These are phyloP conservation scores for Parasteatoda lunata DNA, from an alignment of 2,888 invertebrate species.

Conservation along the genomic window DNA sequence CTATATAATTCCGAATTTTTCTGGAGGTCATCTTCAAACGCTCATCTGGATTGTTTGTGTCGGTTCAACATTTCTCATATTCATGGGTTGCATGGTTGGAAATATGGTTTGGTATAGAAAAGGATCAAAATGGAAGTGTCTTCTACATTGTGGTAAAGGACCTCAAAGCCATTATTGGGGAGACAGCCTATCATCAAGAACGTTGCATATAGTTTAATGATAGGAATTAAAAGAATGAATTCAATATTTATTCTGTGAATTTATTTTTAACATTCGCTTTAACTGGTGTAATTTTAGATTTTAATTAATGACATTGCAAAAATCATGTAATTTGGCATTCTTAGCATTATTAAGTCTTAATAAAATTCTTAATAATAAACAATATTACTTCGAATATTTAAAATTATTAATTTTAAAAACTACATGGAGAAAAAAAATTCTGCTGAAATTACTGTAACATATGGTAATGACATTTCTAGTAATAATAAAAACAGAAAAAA, in stretches of 20 bases:
- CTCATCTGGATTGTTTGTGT: constrained; percentile 44
- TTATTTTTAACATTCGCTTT: no score
- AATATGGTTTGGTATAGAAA: constrained; percentile 62
- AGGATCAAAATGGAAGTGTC: constrained; percentile 50
- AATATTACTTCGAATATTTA: no score
- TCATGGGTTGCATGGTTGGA: constrained; percentile 58
- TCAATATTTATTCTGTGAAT: no score
- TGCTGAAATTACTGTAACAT: not conserved
- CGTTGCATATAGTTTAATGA: constrained; percentile 40
- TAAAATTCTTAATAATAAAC: no score
- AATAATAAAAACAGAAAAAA: not conserved
- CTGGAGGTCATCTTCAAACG: constrained; percentile 36
- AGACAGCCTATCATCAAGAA: constrained; percentile 40
- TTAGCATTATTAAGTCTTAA: no score
- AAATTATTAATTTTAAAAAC: not conserved
- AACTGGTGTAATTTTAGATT: no score
- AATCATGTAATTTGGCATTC: no score
- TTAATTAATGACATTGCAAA: no score
- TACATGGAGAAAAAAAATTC: not conserved
- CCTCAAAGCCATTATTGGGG: constrained; percentile 62
- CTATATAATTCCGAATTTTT: constrained; percentile 55
- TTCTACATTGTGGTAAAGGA: constrained; percentile 53
- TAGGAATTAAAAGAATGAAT: not conserved
- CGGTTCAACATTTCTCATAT: constrained; percentile 47
- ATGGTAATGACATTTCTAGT: not conserved